Conservation (phyloP, 2,888 invertebrate genomes). For the Sepioteuthis lessoniana region DNA sequence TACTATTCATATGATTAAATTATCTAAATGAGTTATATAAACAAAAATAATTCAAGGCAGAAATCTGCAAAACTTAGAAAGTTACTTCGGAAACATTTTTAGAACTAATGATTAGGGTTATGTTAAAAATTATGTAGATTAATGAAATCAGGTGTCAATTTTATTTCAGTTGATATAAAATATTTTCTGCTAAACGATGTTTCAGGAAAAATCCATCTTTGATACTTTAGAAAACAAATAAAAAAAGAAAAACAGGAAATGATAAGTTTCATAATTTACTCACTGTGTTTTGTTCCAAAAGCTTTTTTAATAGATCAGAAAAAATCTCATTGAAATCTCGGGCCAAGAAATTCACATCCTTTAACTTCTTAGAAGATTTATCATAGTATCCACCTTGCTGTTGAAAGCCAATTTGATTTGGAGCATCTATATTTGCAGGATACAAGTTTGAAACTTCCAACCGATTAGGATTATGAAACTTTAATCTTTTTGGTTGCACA, state of each 20-base stretch:
- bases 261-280: background rate
- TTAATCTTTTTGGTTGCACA: conserved; percentile 52
- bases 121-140: too few relatives aligned
- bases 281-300: background rate
- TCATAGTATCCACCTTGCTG: background rate
- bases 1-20: too few relatives aligned
- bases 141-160: too few relatives aligned
- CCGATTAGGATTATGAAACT: conserved; percentile 45
- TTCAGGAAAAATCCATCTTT: too few relatives aligned
- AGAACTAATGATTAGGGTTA: too few relatives aligned
- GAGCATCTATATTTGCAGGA: background rate
- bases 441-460: conserved; percentile 39
- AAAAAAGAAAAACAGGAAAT: background rate
- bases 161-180: too few relatives aligned
- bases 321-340: background rate
- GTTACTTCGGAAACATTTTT: too few relatives aligned
- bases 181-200: too few relatives aligned
- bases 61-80: too few relatives aligned
- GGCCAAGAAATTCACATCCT: conserved; percentile 40
- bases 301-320: background rate
- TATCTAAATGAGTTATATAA: too few relatives aligned
- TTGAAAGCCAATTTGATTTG: conserved; percentile 46
- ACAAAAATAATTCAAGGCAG: too few relatives aligned
- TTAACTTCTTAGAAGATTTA: background rate
- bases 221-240: too few relatives aligned